Evolutionary conservation across 2,888 invertebrate species (phyloP), one percentile per base, ranked within the genome.

Genomic region (Aspidiotus rigidus): DNA sequence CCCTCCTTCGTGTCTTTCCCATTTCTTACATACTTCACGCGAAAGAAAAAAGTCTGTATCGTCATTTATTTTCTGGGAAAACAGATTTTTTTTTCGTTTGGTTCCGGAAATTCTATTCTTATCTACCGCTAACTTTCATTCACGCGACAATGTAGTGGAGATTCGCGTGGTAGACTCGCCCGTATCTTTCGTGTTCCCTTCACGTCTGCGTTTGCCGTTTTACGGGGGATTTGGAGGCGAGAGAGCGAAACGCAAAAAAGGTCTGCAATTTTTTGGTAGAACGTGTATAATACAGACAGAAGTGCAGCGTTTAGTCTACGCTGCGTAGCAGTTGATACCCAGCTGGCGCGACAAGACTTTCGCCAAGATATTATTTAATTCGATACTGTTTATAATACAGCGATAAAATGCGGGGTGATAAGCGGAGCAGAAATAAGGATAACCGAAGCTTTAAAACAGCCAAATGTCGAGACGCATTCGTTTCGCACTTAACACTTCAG

Each of bases 391-490:
- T 66, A 66, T 66, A 66, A 66, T 49, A 57, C 42, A 59, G 56
- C 57, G 57, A 66, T 66, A 66, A 66, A 66, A 66, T 57, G 60
- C 57, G 28, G 57, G 66, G 59, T 66, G 66, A 66, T 66, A 66
- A 66, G 66, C 66, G 59, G 66, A 66, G 66, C 66, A 66, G 66
- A 66, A 66, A 66, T 66, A 66, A 66, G 66, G 66, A 66, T 66
- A 66, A 66, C 66, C 57, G 66, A 56, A n/a, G 60, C 57, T 66
- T 66, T 41, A 66, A 66, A 66, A 57, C 66, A 57, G 66, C 66
- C 66, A 66, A 66, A 66, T 66, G 66, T 66, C 66, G 66, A 66
- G 66, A 66, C 66, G 66, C 66, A 66, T 60, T 66, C 66, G 66
- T 59, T 66, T 66, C 66, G 44, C 66, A 66, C 66, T 66, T 66